Evolutionary conservation across 2,797 vertebrate genomes (phyloP), one percentile per base, ranked within the genome.

Genomic region (Schizothorax lantsangensis): DNA sequence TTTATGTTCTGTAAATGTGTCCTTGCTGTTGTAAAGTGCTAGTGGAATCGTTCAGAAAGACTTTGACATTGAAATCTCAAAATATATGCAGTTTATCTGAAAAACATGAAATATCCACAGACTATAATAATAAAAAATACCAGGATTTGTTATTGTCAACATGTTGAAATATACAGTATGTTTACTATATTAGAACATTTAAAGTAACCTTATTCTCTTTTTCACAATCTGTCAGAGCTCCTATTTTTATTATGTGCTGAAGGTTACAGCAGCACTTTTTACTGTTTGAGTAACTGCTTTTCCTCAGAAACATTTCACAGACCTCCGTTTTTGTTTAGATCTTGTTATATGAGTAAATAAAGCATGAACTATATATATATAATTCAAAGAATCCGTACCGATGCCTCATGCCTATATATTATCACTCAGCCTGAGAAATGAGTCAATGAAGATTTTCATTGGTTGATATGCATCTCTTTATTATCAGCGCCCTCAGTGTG

Each of bases 381-480:
- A 64, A 86, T 38, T 47, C 40, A 59, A 68, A 80, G 21, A 80
- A 72, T 59, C 30, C 72, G n/a, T 33, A 72, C 75, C 0, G 9
- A 52, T 43, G 36, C 15, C 17, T 36, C 43, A 9, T 52, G 47
- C 38, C 38, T 12, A n/a, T 33, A 68, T 26, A 12, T 79, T 72
- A 47, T 79, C 66, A 43, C 7, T 38, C 23, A 62, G n/a, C 62
- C 36, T 68, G 49, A 79, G 62, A 85, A 84, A 84, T 66, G 33
- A 85, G 36, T 7, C 72, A 49, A 38, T 0, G 19, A 49, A 4
- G n/a, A 26, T 80, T 71, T 74, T 72, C 5, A 57, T 17, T 52
- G 69, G 68, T 17, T 52, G 78, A 86, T 77, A 57, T 78, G 15
- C 40, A 84, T 84, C 66, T 30, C 69, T 71, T 71, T 79, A 88